Percentiles rank a stretch among this genome's conserved stretches.
These are phyloP conservation scores for Okamejei kenojei DNA, from an alignment of 2,797 vertebrate species.

Conservation along the genomic window DNA sequence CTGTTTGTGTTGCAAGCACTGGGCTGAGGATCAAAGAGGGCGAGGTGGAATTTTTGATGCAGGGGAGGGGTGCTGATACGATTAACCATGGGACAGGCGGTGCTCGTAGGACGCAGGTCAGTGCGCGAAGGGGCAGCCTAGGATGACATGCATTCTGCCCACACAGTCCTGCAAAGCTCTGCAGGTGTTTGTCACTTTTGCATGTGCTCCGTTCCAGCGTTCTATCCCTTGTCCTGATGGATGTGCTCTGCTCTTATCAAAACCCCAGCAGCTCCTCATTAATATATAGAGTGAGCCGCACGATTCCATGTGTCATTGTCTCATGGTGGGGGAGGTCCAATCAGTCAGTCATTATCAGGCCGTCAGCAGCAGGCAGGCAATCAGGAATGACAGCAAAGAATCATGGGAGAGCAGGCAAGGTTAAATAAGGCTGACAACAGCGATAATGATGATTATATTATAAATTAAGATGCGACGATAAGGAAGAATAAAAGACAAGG, in stretches of 20 bases:
- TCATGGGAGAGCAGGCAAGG: slow-evolving; percentile 77
- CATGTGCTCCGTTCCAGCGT: slow-evolving; percentile 63
- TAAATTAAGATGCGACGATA: slow-evolving; percentile 91
- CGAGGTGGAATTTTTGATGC: slow-evolving; percentile 49
- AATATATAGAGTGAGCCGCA: slow-evolving; percentile 73
- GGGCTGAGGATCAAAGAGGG: slow-evolving; percentile 48
- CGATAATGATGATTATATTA: slow-evolving; percentile 82
- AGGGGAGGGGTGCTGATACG: background rate
- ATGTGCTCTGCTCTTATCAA: slow-evolving; percentile 76
- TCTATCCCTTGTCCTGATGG: slow-evolving; percentile 67
- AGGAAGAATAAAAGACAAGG: slow-evolving; percentile 79
- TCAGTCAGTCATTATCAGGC: slow-evolving; percentile 79
- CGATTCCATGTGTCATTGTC: slow-evolving; percentile 80
- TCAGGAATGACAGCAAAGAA: slow-evolving; percentile 74
- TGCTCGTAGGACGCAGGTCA: slow-evolving; percentile 57
- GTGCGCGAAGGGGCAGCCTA: slow-evolving; percentile 55
- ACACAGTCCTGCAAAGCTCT: slow-evolving; percentile 59
- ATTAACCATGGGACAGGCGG: slow-evolving; percentile 46
- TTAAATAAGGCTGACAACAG: slow-evolving; percentile 85
- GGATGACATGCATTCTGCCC: slow-evolving; percentile 60
- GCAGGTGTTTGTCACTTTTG: slow-evolving; percentile 61
- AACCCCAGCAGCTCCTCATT: slow-evolving; percentile 80
- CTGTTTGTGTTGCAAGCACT: slow-evolving; percentile 52
- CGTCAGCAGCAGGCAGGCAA: slow-evolving; percentile 77
- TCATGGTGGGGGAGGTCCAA: slow-evolving; percentile 71